Conservation (phyloP, 2,888 invertebrate genomes). For the Morpho achilles region DNA sequence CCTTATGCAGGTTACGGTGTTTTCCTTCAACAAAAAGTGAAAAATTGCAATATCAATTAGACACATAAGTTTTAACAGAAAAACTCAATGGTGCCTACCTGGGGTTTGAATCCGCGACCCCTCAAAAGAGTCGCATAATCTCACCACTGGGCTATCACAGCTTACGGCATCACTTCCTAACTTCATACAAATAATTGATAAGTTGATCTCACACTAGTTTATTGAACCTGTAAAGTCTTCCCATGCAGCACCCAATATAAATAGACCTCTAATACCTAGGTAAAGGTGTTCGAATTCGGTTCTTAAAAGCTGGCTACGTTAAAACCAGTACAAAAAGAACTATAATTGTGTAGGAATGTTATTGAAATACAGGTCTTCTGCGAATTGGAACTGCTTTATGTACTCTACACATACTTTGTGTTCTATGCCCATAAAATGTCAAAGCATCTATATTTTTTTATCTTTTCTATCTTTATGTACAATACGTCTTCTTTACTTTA, state of each 20-base stretch:
- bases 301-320: slow-evolving; percentile 11
- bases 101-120: too few relatives aligned
- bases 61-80: too few relatives aligned
- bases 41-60: too few relatives aligned
- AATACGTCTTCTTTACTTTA: too few relatives aligned
- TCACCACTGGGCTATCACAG: too few relatives aligned
- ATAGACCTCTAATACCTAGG: slow-evolving; percentile 16
- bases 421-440: slow-evolving; percentile 11
- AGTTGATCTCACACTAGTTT: slow-evolving; percentile 63
- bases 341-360: slow-evolving; percentile 33
- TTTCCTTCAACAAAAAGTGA: too few relatives aligned
- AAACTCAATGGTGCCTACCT: too few relatives aligned
- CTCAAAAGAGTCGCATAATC: too few relatives aligned
- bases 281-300: slow-evolving; percentile 4
- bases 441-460: slow-evolving; percentile 2
- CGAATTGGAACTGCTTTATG: slow-evolving; percentile 22
- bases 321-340: slow-evolving; percentile 26
- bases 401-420: slow-evolving; percentile 16
- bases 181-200: slow-evolving; percentile 54
- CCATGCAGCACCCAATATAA: slow-evolving; percentile 25
- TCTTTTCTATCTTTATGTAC: too few relatives aligned
- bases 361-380: slow-evolving; percentile 7
- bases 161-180: too few relatives aligned
- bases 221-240: slow-evolving; percentile 58
- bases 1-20: too few relatives aligned